Evolutionary conservation across 2,113 vertebrate species (phyloP).

Genomic region (Plotosus lineatus): DNA sequence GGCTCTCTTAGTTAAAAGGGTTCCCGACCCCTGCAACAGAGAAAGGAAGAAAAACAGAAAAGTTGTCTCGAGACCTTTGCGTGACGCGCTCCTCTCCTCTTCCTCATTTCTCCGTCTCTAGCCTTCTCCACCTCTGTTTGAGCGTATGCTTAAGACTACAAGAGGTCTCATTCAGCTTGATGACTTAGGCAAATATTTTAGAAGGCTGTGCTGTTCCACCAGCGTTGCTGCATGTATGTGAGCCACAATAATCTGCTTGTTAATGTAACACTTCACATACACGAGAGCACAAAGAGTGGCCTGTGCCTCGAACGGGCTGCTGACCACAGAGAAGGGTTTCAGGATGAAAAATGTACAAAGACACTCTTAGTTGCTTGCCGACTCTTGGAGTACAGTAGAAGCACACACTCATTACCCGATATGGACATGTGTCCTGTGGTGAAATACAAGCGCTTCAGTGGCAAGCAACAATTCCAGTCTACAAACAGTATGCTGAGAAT

Average conservation of each 20-base stretch:
- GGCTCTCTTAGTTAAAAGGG: no score
- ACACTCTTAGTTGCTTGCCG: background rate
- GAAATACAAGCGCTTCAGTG: background rate
- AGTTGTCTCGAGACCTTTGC: background rate
- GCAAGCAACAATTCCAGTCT: background rate
- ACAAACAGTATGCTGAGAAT: background rate
- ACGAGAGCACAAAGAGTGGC: constrained; percentile 62
- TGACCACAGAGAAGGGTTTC: constrained; percentile 26
- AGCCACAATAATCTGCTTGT: constrained; percentile 39
- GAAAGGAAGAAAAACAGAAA: background rate
- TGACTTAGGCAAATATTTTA: constrained; percentile 57
- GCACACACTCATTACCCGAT: background rate
- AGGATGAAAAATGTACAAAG: background rate
- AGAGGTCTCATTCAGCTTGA: constrained; percentile 22
- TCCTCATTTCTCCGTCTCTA: background rate
- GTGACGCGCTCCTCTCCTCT: background rate
- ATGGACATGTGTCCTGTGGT: background rate
- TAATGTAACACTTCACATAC: background rate
- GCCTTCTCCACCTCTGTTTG: background rate
- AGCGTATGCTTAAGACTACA: constrained; percentile 2
- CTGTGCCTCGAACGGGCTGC: constrained; percentile 62
- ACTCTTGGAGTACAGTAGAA: constrained; percentile 9
- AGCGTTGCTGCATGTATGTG: constrained; percentile 30
- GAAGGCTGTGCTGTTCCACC: background rate
- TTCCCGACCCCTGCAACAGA: no score